Base-by-base conservation (phyloP, 2,888 invertebrate genomes). In the Hermaeophaga mercurialis region DNA sequence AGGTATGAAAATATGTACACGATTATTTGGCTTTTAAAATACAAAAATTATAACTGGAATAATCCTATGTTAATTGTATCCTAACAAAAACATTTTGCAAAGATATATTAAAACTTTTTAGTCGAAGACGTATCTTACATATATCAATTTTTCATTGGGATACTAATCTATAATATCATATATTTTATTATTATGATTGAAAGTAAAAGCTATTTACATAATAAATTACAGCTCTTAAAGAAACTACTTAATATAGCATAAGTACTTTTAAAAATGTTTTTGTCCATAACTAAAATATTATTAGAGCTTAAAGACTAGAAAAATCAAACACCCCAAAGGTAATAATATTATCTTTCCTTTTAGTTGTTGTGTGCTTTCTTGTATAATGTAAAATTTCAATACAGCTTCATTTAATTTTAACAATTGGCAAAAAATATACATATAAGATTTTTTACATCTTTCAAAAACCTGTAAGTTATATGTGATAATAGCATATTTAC, bases 221-320 rank as follows among this genome's bases (percentile, higher is more conserved):
- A 28, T 28, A 28, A 28, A 28, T 28, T 6, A 28, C 28, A 9
- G 22, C 22, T 9, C 3, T 9, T 28, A 28, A 28, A 28, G 28
- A 28, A 28, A 28, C n/a, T 28, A 28, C 28, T 28, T 28, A 28
- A n/a, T 28, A 28, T 28, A 28, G 28, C 9, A 28, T 28, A 9
- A 28, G 28, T 6, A 28, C 28, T 8, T 28, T 28, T 28, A 28
- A 4, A 28, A 28, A 8, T 28, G 7, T 28, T 28, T 28, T 28
- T 28, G n/a, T 28, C 7, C 28, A 8, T 22, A 22, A 22, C 7
- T 39, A 39, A 17, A 18, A n/a, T 39, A 39, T 6, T 18, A 7
- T 18, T 39, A 39, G 19, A 39, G 18, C 39, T 39, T 39, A 39
- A 34, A 39, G 39, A 39, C 39, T 39, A 39, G 39, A 39, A 39